phyloP scores from a whole-genome alignment of 30 jellyfish, hydroid and myxozoan genomes.

The Aurelia sp. region DNA sequence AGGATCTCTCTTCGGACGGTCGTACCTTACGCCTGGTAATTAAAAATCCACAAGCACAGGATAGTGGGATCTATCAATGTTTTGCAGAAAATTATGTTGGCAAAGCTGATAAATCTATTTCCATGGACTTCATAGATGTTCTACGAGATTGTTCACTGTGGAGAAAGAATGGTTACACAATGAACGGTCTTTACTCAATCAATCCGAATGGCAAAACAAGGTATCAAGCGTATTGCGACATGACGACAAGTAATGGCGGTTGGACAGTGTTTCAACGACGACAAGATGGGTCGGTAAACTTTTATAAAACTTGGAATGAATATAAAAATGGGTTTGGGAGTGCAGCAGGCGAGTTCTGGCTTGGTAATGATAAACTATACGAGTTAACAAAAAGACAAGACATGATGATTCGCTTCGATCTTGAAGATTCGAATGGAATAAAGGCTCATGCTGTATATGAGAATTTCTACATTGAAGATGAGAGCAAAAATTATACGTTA shows the following conservation, averaged over 20 bases:
- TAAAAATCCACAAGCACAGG: background rate
- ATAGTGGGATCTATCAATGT: slow-evolving; percentile 4
- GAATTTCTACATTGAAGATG: slow-evolving; percentile 15
- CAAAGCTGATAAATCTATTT: background rate
- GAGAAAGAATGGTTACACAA: background rate
- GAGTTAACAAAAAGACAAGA: background rate
- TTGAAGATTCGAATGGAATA: slow-evolving; percentile 10
- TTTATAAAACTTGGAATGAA: slow-evolving; percentile 23
- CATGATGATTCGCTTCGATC: slow-evolving; percentile 21
- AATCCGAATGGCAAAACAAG: slow-evolving; percentile 10
- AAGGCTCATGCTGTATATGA: slow-evolving; percentile 27
- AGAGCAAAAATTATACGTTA: slow-evolving; percentile 1
- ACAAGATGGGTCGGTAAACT: slow-evolving; percentile 36
- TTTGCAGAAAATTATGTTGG: slow-evolving; percentile 2
- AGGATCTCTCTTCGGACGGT: background rate
- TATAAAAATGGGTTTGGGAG: slow-evolving; percentile 46
- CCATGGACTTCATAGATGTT: background rate
- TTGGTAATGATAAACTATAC: slow-evolving; percentile 31
- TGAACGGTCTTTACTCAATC: slow-evolving; percentile 10
- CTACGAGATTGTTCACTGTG: slow-evolving; percentile 23
- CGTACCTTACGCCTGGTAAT: too few relatives aligned
- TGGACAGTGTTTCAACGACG: slow-evolving; percentile 55
- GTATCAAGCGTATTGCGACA: slow-evolving; percentile 34
- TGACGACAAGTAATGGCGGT: slow-evolving; percentile 36
- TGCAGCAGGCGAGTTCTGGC: slow-evolving; percentile 32